Evolutionary conservation across 2,113 vertebrate species (phyloP).

Genomic region (Podiceps cristatus): DNA sequence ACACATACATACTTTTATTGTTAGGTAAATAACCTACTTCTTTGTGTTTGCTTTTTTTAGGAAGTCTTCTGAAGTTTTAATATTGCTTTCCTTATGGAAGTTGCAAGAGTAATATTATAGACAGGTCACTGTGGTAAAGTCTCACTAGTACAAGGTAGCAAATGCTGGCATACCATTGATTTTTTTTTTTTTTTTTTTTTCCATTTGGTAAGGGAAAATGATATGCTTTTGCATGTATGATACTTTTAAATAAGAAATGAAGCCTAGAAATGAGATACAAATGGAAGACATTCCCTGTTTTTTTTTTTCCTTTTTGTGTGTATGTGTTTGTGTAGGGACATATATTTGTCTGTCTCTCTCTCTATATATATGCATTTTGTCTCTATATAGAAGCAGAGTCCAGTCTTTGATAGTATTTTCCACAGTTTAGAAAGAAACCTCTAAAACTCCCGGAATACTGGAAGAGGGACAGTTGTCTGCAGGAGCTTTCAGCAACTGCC

Average conservation of each 20-base stretch:
- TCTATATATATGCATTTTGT: not conserved
- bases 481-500: not conserved
- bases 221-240: not conserved
- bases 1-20: not conserved
- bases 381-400: not conserved
- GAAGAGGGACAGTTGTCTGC: not conserved
- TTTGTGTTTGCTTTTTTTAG: not conserved
- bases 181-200: not conserved
- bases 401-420: not conserved
- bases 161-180: not conserved
- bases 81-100: not conserved
- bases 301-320: not conserved
- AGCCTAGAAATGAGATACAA: not conserved
- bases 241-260: not conserved
- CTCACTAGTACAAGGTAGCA: not conserved
- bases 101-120: not conserved
- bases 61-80: not conserved
- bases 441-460: not conserved
- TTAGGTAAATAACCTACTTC: not conserved
- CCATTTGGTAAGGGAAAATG: not conserved
- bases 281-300: not conserved
- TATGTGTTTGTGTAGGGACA: too few species aligned
- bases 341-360: too few species aligned
- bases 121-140: not conserved
- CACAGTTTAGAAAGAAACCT: not conserved